Evolutionary conservation across 2,113 vertebrate genomes (phyloP).

Genomic region (Lota lota): DNA sequence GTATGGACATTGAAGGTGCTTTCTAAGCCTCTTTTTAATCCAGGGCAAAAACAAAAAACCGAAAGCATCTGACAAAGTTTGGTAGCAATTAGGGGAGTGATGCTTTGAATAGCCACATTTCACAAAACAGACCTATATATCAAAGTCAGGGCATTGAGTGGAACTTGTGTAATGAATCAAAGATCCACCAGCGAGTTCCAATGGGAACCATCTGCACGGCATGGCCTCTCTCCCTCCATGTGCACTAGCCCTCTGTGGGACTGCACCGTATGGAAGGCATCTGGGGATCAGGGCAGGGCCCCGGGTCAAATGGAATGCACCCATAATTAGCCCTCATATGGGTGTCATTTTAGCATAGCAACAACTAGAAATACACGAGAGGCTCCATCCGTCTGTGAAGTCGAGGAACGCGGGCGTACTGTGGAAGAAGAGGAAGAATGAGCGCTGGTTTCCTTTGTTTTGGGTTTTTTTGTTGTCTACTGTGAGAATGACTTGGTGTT

Average conservation of each 20-base stretch:
- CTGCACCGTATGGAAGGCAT: constrained; percentile 56
- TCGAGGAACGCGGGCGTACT: too few relatives aligned
- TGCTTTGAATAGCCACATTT: constrained; percentile 1
- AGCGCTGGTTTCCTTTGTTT: not conserved
- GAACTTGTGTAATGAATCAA: constrained; percentile 44
- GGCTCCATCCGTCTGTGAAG: constrained; percentile 24
- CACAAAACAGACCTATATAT: constrained; percentile 32
- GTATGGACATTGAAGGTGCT: too few relatives aligned
- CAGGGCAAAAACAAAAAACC: not conserved
- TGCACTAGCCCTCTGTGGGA: constrained; percentile 28
- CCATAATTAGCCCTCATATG: constrained; percentile 49
- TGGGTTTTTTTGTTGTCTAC: not conserved
- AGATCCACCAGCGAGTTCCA: constrained; percentile 19
- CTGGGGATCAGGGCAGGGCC: constrained; percentile 42
- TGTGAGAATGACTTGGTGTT: constrained; percentile 23
- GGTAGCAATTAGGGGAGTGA: constrained; percentile 8
- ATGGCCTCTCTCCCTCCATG: constrained; percentile 38
- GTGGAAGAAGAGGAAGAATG: too few relatives aligned
- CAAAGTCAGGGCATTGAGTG: constrained; percentile 22
- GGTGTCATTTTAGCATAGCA: constrained; percentile 31
- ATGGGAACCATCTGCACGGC: constrained; percentile 29
- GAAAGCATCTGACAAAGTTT: not conserved
- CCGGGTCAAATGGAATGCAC: constrained; percentile 36
- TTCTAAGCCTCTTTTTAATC: too few relatives aligned
- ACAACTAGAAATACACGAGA: constrained; percentile 11